phyloP scores from a whole-genome alignment of 2,888 invertebrate genomes.

The Leuctra nigra region DNA sequence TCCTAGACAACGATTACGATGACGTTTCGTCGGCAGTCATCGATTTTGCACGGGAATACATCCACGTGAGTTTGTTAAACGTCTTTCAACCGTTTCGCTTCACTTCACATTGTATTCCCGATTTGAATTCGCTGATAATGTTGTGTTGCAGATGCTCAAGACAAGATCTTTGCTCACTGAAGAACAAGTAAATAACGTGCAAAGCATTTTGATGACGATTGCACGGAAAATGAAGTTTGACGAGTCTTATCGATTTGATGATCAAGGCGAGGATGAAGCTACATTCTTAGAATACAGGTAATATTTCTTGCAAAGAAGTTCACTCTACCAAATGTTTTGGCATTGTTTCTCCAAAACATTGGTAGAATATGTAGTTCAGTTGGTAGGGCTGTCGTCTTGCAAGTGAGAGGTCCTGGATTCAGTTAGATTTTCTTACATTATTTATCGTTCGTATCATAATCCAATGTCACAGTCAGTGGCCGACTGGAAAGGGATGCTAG shows the following conservation, averaged over 20 bases:
- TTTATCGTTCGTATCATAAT: too few relatives aligned
- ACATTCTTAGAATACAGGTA: constrained; percentile 44
- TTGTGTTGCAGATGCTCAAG: constrained; percentile 38
- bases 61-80: constrained; percentile 17
- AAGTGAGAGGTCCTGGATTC: too few relatives aligned
- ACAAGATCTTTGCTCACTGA: constrained; percentile 33
- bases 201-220: constrained; percentile 41
- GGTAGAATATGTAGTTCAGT: too few relatives aligned
- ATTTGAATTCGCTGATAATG: constrained; percentile 1
- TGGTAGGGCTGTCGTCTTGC: too few relatives aligned
- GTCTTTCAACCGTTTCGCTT: neutral
- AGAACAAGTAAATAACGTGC: constrained; percentile 38
- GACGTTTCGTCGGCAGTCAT: constrained; percentile 45
- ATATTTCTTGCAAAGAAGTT: neutral
- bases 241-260: constrained; percentile 43
- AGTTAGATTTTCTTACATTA: too few relatives aligned
- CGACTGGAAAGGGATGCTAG: too few relatives aligned
- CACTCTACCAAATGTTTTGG: neutral
- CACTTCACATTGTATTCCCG: neutral
- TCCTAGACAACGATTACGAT: constrained; percentile 45
- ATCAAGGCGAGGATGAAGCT: constrained; percentile 48
- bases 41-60: constrained; percentile 41
- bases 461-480: too few relatives aligned
- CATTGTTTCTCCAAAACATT: too few relatives aligned
- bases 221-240: constrained; percentile 47